Base-by-base conservation (phyloP, 2,888 invertebrate species). In the Dryococelus australis region DNA sequence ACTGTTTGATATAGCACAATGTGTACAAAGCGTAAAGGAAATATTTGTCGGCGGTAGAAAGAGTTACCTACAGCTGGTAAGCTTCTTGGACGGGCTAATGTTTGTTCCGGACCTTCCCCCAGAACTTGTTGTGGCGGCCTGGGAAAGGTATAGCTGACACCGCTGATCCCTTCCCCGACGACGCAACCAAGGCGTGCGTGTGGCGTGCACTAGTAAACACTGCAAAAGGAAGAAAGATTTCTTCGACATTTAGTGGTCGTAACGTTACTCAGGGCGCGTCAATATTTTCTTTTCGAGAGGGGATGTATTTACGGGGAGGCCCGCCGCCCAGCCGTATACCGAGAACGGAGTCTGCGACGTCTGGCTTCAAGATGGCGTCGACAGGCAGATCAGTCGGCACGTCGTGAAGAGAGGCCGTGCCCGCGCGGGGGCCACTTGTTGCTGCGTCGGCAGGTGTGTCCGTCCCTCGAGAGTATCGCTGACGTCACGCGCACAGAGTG, bases 361-460 rank as follows among this genome's bases (percentile, higher is more conserved):
- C 65, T 65, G 65, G 65, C 65, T 20, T 65, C 65, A 65, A 65
- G 65, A 65, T 65, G 65, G 65, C 65, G 65, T 24, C 65, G 65
- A 65, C 65, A 24, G n/a, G 65, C 65, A 20, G n/a, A 10, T 20
- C 65, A 24, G 6, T 65, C 65, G 65, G n/a, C 65, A 65, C 24
- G 65, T 65, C 65, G 65, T 65, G 13, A n/a, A 65, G 65, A 65
- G 65, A 24, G 65, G 20, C 24, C 8, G 65, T 65, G 6, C n/a
- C 65, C 1, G 10, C 20, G 47, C 16, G n/a, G 65, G 65, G 65
- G n/a, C 65, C n/a, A 65, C 65, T 65, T 65, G 65, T 65, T 65
- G 65, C 65, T 8, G 65, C 65, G 65, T 8, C 8, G n/a, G n/a
- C 65, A n/a, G 20, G 65, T 65, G 12, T 51, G 51, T 51, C 35